Base-by-base conservation (phyloP, 2,113 vertebrate species). In the Pleuronectes platessa region DNA sequence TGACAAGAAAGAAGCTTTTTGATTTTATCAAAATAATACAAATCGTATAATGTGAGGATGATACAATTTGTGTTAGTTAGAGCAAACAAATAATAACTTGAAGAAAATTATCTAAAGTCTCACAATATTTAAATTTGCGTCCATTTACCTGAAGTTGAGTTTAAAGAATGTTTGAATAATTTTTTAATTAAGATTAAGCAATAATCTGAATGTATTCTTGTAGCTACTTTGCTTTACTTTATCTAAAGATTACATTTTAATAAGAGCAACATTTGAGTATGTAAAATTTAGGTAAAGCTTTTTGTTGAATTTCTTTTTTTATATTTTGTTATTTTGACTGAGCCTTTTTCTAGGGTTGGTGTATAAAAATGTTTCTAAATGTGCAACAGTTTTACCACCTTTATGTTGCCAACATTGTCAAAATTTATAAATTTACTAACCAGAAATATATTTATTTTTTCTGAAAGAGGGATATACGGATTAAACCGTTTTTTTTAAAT, bases 361-460 rank as follows among this genome's bases (percentile, higher is more conserved):
- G 37, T 61, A 66, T 62, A 68, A 74, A 31, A 23, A 40, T 49
- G 69, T n/a, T 54, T 20, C 5, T 61, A 55, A 60, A 66, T 58
- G 55, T 47, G 9, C 35, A 61, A 3, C 31, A 21, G 26, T 42
- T 56, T 47, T 27, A 7, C 9, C 23, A 17, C 14, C 21, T 68
- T 65, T 42, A 51, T 47, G 3, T 13, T 15, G 45, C 1, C 2
- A 37, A 71, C 61, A 69, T 13, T 10, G 1, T 11, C 0, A 58
- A 58, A 42, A 65, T 65, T 45, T 20, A 55, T 27, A 64, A 7
- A 54, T 70, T 20, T 49, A 47, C 12, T 20, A 27, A 68, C 4
- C 26, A 3, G 0, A 51, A 51, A 47, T 71, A 13, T 0, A 13
- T 0, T 2, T 2, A 20, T 56, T 61, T 40, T 63, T 56, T 54